These are phyloP conservation scores for Cuniculus paca DNA, from an alignment of 2,797 vertebrate species.

Conservation along the genomic window DNA sequence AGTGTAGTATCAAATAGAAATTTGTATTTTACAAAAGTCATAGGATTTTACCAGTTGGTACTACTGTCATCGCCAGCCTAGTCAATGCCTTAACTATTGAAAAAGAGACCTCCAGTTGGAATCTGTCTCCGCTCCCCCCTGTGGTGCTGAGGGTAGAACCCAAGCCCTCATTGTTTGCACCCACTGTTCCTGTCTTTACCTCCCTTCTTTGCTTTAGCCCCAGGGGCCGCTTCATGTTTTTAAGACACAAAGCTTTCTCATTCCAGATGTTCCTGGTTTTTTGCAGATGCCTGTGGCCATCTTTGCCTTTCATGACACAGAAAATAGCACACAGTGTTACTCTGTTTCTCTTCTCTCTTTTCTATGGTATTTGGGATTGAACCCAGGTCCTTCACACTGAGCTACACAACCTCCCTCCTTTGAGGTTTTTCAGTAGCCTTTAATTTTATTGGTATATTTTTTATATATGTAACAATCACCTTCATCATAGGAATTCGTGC, in stretches of 20 bases:
- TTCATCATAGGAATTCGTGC: neutral
- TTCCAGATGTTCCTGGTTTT: neutral
- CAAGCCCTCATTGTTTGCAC: neutral
- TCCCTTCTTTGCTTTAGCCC: neutral
- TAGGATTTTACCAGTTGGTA: neutral
- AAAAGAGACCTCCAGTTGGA: neutral
- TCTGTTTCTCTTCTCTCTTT: neutral
- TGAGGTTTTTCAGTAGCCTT: neutral
- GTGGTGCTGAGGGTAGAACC: neutral
- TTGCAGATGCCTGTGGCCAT: too few species aligned
- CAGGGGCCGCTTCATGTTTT: neutral
- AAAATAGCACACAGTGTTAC: neutral
- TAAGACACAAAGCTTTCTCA: neutral
- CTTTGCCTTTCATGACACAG: neutral
- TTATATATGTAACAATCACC: neutral
- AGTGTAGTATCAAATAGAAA: neutral
- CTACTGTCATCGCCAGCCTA: neutral
- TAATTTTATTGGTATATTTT: neutral
- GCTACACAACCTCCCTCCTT: neutral
- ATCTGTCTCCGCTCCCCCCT: too few species aligned
- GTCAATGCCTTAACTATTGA: neutral
- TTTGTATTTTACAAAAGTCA: neutral
- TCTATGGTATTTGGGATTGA: neutral
- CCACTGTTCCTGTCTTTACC: fast-evolving
- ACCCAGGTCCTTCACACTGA: neutral